Conservation (phyloP, 2,797 vertebrate species). For the Cichlasoma orientale region DNA sequence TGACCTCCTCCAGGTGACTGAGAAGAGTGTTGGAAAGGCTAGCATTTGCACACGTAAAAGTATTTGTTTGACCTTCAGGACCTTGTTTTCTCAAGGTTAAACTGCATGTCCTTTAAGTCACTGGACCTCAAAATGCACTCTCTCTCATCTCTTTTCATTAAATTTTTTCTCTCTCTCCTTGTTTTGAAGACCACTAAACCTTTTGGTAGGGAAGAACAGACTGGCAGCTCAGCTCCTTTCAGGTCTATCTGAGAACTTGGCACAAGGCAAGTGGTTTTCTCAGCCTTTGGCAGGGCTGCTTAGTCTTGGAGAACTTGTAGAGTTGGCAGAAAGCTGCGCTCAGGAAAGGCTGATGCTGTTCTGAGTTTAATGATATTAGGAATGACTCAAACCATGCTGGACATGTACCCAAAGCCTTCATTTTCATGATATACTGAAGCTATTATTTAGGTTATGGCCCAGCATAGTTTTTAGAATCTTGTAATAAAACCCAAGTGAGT, state of each 20-base stretch:
- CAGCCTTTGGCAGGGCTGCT: slow-evolving; percentile 23
- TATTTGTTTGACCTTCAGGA: neutral
- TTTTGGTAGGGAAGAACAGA: slow-evolving; percentile 6
- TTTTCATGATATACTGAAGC: slow-evolving; percentile 17
- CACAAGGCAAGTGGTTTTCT: slow-evolving; percentile 9
- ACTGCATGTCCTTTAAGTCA: neutral
- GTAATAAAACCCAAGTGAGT: neutral
- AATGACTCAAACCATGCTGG: slow-evolving; percentile 17
- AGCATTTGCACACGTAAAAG: neutral
- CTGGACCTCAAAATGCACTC: neutral
- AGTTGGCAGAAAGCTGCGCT: slow-evolving; percentile 24
- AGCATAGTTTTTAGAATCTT: neutral
- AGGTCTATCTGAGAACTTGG: slow-evolving; percentile 38
- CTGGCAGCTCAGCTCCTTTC: slow-evolving; percentile 21
- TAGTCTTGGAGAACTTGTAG: slow-evolving; percentile 23
- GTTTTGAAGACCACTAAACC: slow-evolving; percentile 10
- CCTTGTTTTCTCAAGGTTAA: slow-evolving; percentile 17
- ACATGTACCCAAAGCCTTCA: slow-evolving; percentile 12
- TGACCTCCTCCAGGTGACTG: neutral
- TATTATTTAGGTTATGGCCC: neutral
- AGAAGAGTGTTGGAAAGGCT: neutral
- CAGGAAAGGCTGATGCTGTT: slow-evolving; percentile 16
- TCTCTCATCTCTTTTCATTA: neutral
- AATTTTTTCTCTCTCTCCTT: neutral
- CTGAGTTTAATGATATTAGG: slow-evolving; percentile 16